Base-by-base conservation (phyloP, 2,888 invertebrate species). In the Drosophila leonis region DNA sequence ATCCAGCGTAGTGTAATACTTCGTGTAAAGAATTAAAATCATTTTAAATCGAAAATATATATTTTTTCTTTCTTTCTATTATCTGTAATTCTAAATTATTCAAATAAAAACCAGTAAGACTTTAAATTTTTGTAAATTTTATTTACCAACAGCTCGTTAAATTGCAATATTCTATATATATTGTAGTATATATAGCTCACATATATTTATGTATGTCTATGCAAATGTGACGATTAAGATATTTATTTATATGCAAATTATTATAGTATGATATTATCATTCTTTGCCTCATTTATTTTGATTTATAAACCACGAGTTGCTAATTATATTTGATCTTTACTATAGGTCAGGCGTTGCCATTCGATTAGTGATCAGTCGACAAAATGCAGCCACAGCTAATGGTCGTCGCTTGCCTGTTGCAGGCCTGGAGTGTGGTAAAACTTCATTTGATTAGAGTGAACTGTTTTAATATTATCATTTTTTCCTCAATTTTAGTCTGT, bases 401-500 rank as follows among this genome's bases (percentile, higher is more conserved):
- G 10, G 48, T 48, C 3, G n/a, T 29, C 5, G 1, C 31, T 37
- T 31, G 51, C 37, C 18, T 64, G 2, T 31, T 12, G 2, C 44
- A 37, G n/a, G 2, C 37, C 9, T 10, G 33, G 0, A 55, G 15
- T 13, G 37, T 42, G 67, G 55, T 56, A 67, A 56, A 7, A 6
- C 2, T 13, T 2, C 20, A 15, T n/a, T 9, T n/a, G 15, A 15
- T 27, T 27, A 27, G 18, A 18, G 18, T 13, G 44, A 12, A 13
- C 27, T 12, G 6, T 4, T 24, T 4, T 24, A 24, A 46, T 27
- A 15, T 27, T 24, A 44, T 0, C 2, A 24, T 0, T 0, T 13
- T 5, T 60, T 39, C 2, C 7, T 39, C 8, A 1, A 13, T 24
- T 12, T 20, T 8, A 82, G 82, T n/a, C 35, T n/a, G 24, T 24